Base-by-base conservation (phyloP, 2,888 invertebrate species). In the Acanthoscelides obtectus region DNA sequence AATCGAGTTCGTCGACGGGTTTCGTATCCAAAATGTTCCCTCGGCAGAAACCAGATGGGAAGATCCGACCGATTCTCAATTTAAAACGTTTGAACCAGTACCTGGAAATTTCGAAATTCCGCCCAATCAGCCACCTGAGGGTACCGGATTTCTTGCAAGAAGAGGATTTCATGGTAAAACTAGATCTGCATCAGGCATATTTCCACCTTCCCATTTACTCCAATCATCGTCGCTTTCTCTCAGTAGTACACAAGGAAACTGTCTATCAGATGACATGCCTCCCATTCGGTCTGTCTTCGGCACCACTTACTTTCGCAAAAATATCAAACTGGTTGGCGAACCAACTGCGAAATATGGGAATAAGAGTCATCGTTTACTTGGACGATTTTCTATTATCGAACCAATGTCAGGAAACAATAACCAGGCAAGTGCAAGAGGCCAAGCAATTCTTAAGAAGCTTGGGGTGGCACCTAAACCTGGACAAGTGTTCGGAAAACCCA, bases 211-310 rank as follows among this genome's bases (percentile, higher is more conserved):
- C 25, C 4, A 25, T 25, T 5, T 5, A 25, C 3, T 5, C 3
- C 4, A 5, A 3, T 25, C 25, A 25, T 25, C 25, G 8, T 5
- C 3, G 25, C 4, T 25, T 25, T 25, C 8, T 25, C n/a, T 74
- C 70, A 12, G 22, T 75, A 21, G 22, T 73, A 19, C 65, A 75
- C 72, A 19, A 70, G 64, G 67, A 63, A 4, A 27, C 66, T 21
- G 69, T 73, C 20, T 71, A 67, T n/a, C 71, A 74, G 4, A 73
- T 76, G 73, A 74, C 76, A 5, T 73, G 76, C 68, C 71, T 75
- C 3, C 76, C 75, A 12, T 76, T 76, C 45, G 76, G 74, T 25
- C 74, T 75, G 5, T 74, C 75, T 64, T 73, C 64, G 2, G 74
- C 75, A 22, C 75, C 75, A 0, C 20, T 75, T 19, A 68, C 69